Base-by-base conservation (phyloP, 2,797 vertebrate species). In the Diplodus puntazzo region DNA sequence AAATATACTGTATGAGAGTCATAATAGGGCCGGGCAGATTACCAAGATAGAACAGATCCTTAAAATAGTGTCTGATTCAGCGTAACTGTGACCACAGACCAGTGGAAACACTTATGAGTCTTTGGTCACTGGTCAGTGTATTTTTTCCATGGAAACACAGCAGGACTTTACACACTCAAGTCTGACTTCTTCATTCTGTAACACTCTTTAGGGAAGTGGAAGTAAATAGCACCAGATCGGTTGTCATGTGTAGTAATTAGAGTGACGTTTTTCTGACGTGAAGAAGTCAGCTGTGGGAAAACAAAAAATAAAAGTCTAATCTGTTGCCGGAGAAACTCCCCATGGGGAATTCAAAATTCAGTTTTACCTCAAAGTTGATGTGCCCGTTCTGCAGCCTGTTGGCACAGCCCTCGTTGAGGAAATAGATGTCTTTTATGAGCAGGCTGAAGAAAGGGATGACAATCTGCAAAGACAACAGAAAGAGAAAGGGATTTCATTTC, bases 381-480 rank as follows among this genome's bases (percentile, higher is more conserved):
- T 97, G 97, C 54, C 98, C 97, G 0, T 96, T 98, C 46, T 96
- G 95, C 66, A 99, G 96, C 74, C 95, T 90, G 94, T 95, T 98
- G 88, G 94, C 93, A 83, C 97, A 98, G n/a, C 97, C 96, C 86
- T 99, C 97, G 0, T 99, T 99, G 54, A 99, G 96, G 94, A 99
- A 99, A 91, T 98, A 98, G 87, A 99, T 94, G 83, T 99, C 98
- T 94, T 99, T 99, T 78, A 99, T 97, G 78, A 99, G 89, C 64
- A 99, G 95, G 90, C 98, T 99, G 96, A 99, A 99, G 96, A 99
- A 99, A 2, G 98, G 98, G 84, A 99, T 96, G 82, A 99, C 98
- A 0, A 99, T 99, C 98, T 99, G 93, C 68, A 89, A 6, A 65
- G 85, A 89, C 64, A 83, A 73, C 11, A 57, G 60, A 71, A 52